Conservation (phyloP, 1,140 invertebrate genomes). For the Hycleus cichorii region DNA sequence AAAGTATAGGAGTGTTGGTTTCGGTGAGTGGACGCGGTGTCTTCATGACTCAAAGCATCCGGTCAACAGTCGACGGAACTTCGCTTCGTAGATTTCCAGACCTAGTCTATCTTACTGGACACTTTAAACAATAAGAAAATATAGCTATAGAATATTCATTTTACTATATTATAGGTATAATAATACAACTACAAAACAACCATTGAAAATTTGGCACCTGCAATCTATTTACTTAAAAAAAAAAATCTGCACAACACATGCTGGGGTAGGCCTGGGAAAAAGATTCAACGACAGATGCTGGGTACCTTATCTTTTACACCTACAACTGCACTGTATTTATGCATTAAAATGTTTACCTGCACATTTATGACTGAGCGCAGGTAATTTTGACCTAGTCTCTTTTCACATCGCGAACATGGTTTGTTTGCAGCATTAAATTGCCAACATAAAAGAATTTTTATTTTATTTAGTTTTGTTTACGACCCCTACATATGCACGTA, state of each 20-base stretch:
- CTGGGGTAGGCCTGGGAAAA: slow-evolving; percentile 11
- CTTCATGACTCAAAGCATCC: slow-evolving; percentile 34
- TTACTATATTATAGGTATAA: neutral
- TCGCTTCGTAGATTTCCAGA: slow-evolving; percentile 25
- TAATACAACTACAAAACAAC: slow-evolving; percentile 1
- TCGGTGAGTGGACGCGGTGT: slow-evolving; percentile 33
- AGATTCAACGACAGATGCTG: slow-evolving; percentile 15
- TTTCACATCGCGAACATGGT: neutral
- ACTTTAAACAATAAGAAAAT: neutral
- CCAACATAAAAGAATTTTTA: no score
- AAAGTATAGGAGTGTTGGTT: slow-evolving; percentile 34
- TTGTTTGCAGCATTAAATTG: no score
- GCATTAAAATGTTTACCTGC: slow-evolving; percentile 17
- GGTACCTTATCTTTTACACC: slow-evolving; percentile 12
- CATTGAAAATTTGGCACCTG: slow-evolving; percentile 16
- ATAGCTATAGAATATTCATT: no score
- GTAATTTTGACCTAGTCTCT: slow-evolving; percentile 1
- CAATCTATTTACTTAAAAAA: slow-evolving; percentile 6
- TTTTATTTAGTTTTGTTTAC: no score
- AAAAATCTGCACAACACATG: slow-evolving; percentile 20
- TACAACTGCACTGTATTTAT: slow-evolving; percentile 13
- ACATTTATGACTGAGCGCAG: slow-evolving; percentile 14
- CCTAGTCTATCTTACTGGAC: slow-evolving; percentile 22
- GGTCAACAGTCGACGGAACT: slow-evolving; percentile 35
- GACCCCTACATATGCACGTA: no score